Evolutionary conservation across 2,888 invertebrate genomes (phyloP).

Genomic region (Leptothorax acervorum): DNA sequence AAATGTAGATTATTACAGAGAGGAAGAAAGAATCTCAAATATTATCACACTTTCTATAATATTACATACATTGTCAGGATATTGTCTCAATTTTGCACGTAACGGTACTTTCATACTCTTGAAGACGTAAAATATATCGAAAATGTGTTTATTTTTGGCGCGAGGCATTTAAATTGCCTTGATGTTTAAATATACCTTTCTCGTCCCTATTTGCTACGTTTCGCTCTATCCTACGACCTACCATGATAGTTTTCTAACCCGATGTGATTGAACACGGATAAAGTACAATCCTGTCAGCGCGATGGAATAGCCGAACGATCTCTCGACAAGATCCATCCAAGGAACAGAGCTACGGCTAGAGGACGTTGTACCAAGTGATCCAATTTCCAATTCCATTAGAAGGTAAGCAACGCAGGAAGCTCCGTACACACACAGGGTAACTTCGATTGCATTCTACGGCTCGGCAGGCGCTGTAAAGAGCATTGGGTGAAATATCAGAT

Average conservation of each 20-base stretch:
- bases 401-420: constrained; percentile 61
- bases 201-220: background rate
- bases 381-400: constrained; percentile 71
- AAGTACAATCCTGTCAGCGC: constrained; percentile 50
- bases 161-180: background rate
- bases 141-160: background rate
- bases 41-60: constrained; percentile 10
- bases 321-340: constrained; percentile 51
- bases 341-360: constrained; percentile 41
- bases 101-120: background rate
- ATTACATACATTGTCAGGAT: background rate
- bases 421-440: constrained; percentile 28
- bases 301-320: constrained; percentile 43
- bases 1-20: constrained; percentile 9
- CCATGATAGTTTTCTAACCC: constrained; percentile 37
- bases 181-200: background rate
- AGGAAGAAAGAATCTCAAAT: background rate
- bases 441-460: constrained; percentile 35
- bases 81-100: background rate
- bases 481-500: constrained; percentile 49
- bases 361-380: constrained; percentile 58
- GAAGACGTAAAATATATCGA: background rate
- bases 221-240: background rate
- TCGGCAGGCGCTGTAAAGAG: constrained; percentile 37
- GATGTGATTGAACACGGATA: constrained; percentile 46